phyloP scores from a whole-genome alignment of 1,140 invertebrate genomes.

The Drosophila eugracilis region DNA sequence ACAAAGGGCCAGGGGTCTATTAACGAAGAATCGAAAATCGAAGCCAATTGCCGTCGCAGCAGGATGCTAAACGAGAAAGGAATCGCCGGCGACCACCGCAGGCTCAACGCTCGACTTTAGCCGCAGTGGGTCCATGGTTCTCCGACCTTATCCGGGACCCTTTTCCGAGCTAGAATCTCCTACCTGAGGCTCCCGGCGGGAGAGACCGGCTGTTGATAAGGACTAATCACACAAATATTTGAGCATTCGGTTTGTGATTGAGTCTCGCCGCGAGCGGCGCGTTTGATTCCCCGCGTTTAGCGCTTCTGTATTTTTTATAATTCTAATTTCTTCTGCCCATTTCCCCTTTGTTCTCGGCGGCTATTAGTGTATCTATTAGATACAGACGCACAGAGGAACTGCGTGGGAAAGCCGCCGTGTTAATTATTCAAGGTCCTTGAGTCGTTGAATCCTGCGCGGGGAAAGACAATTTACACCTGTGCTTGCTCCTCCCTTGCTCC shows the following conservation, averaged over 20 bases:
- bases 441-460: constrained; percentile 60
- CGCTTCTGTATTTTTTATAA: constrained; percentile 61
- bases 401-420: constrained; percentile 76
- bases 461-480: constrained; percentile 78
- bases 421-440: constrained; percentile 78
- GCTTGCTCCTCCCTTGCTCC: too few relatives aligned
- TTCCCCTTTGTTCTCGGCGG: constrained; percentile 66
- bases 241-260: constrained; percentile 77
- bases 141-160: constrained; percentile 12
- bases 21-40: constrained; percentile 70
- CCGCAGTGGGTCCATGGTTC: constrained; percentile 64
- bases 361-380: constrained; percentile 78
- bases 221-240: constrained; percentile 84
- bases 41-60: constrained; percentile 77
- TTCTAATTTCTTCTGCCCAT: constrained; percentile 67
- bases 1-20: constrained; percentile 67
- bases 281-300: constrained; percentile 70
- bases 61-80: constrained; percentile 81
- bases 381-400: constrained; percentile 57
- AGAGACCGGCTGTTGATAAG: constrained; percentile 69
- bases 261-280: constrained; percentile 69
- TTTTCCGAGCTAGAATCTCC: constrained; percentile 16
- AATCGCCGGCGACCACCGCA: constrained; percentile 49
- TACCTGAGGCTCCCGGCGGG: constrained; percentile 64
- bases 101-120: constrained; percentile 70